Evolutionary conservation across 2,113 vertebrate species (phyloP), one percentile per base, ranked within the genome.

Genomic region (Pterocles burchelli): DNA sequence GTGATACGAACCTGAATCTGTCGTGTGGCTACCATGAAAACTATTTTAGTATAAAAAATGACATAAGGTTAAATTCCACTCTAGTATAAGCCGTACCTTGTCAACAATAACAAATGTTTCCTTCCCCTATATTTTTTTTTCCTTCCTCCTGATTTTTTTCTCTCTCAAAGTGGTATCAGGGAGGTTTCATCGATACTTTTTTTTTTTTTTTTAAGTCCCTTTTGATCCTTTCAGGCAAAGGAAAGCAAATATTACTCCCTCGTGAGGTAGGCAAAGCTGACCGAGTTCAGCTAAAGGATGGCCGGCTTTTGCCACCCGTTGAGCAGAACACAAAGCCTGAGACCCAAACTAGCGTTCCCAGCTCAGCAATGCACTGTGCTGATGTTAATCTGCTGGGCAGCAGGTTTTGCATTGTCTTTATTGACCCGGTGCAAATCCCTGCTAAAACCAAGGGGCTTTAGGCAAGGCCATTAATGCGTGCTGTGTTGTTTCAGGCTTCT

Each of bases 381-480:
- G 94, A 92, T 65, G 4, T 78, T 92, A 51, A 84, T 81, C 91
- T 95, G 95, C 83, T 45, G 80, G 92, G 65, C 7, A 2, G 65
- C 73, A 78, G 93, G 75, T 95, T 97, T 89, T 71, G 76, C 89
- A 72, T 95, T 95, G 95, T 96, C 73, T 72, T 84, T 57, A 67
- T 84, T 95, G 93, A 95, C 0, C 0, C 52, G 70, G 31, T 36
- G 65, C 86, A 97, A 96, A 95, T 95, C 94, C 91, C 62, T 1
- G 0, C 52, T 95, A 89, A 96, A 95, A 95, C 91, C 94, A 61
- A 6, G 0, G 6, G 75, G 91, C 87, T 96, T 97, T 95, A 92
- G 91, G 86, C 86, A 95, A 84, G 93, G 89, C 89, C 31, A 4
- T 74, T 59, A 86, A 41, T 75, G 76, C 36, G 1, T 61, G 68